Evolutionary conservation across 2,888 invertebrate species (phyloP).

Genomic region (Tenthredo livida): DNA sequence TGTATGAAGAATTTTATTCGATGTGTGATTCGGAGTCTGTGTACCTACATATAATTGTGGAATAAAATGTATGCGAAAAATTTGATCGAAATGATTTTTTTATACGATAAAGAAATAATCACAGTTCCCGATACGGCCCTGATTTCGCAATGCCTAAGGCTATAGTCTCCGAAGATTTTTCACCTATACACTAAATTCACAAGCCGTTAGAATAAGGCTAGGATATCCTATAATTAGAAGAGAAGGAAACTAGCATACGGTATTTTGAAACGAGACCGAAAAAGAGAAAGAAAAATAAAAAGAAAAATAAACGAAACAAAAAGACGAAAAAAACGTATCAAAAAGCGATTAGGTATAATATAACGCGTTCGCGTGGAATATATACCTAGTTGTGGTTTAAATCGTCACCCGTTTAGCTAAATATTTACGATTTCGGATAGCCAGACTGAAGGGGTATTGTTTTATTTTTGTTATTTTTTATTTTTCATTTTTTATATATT

Average conservation of each 20-base stretch:
- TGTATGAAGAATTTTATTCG: not conserved
- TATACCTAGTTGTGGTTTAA: not conserved
- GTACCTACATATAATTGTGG: not conserved
- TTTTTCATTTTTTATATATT: not conserved
- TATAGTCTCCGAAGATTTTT: slow-evolving; percentile 9
- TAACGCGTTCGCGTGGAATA: not conserved
- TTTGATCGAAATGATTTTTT: not conserved
- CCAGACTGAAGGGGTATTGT: not conserved
- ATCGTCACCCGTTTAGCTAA: slow-evolving; percentile 8
- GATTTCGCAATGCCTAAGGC: slow-evolving; percentile 19
- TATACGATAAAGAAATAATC: not conserved
- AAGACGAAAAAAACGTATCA: not conserved
- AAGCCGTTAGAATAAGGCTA: slow-evolving; percentile 26
- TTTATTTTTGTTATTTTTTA: not conserved
- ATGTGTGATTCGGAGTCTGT: not conserved
- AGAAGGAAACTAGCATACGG: not conserved
- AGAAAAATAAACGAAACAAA: not conserved
- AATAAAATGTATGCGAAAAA: not conserved
- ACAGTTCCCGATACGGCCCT: slow-evolving; percentile 12
- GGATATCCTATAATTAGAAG: slow-evolving; percentile 22
- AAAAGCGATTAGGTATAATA: slow-evolving; percentile 11
- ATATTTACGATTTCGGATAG: slow-evolving; percentile 9
- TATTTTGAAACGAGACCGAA: not conserved
- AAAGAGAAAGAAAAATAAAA: not conserved
- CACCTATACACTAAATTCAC: slow-evolving; percentile 7